Evolutionary conservation across 2,113 vertebrate species (phyloP), one percentile per base, ranked within the genome.

Genomic region (Galemys pyrenaicus): DNA sequence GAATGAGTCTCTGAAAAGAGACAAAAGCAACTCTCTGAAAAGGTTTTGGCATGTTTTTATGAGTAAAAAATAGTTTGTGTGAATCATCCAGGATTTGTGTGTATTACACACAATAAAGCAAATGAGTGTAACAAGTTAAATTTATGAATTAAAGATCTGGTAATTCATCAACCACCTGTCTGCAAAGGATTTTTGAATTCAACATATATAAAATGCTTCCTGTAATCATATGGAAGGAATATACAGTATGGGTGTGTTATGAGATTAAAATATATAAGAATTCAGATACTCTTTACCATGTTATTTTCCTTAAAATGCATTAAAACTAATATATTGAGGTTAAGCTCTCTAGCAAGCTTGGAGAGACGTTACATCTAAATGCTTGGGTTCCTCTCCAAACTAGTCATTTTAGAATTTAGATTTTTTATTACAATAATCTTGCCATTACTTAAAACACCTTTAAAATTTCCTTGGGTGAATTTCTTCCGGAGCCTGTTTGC

Each of bases 101-200:
- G 78, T 37, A 65, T 75, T 96, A 87, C 51, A 77, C 37, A 96
- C 75, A 95, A 96, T 96, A 95, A 97, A 91, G 74, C 87, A 95
- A 97, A 97, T 97, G 79, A 96, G 26, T 82, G 7, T 96, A 95
- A 96, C 80, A 96, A 98, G 95, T 75, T 64, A 96, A 96, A 96
- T 68, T 81, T 89, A 94, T 98, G 94, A 96, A 98, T 96, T 97
- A 97, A 97, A 97, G 89, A 96, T 81, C 78, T 87, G 87, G 96
- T 87, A 92, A 86, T 94, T 68, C 56, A 93, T 95, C 92, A 39
- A 5, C 80, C 97, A 97, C 89, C 68, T 92, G 75, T 94, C 92
- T 97, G 83, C 32, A 87, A 80, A 95, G 89, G 65, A 78, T 54
- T 92, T 97, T 85, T 70, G 70, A 88, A 95, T 89, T 94, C 64